Evolutionary conservation across 2,888 invertebrate genomes (phyloP), one percentile per base, ranked within the genome.

Genomic region (Chymomyza caudatula): DNA sequence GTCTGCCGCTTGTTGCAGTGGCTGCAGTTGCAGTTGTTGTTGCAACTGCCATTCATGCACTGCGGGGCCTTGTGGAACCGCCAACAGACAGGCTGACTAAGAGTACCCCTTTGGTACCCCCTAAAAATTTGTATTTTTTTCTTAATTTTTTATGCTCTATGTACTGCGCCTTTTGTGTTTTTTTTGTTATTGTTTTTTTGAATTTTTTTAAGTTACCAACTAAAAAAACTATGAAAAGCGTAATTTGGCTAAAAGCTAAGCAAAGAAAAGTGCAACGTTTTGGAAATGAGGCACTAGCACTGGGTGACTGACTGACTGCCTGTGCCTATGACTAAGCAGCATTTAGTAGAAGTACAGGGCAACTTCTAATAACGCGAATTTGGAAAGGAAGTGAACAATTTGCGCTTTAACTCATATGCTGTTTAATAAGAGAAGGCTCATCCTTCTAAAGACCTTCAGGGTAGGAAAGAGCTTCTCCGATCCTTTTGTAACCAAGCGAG

Each of bases 221-320:
- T 37, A 37, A 11, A 11, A 37, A 37, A 37, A 37, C 11, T 37
- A 37, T 37, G 29, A 37, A 37, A 37, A 37, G 29, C 29, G 29
- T 37, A 82, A 80, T 80, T 82, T 82, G 73, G 62, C 80, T 80
- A 82, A 80, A 80, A 80, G 80, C 82, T 75, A 55, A 70, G 75
- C 80, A 80, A 66, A 63, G 69, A 70, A 80, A 75, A 71, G 78
- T 55, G 78, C 78, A 78, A 29, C 65, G 77, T 71, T 74, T 77
- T 72, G 71, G 63, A 73, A 78, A 80, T 69, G 57, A 37, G 29
- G 29, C 29, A 37, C 29, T 37, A 3, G 29, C 29, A 25, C 25
- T 25, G 25, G 5, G 4, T 29, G 29, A 1, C 11, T 37, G 29
- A 37, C 29, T 37, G 11, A 37, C 29, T 29, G 25, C 25, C 25